phyloP scores from a whole-genome alignment of 1,140 invertebrate genomes.

The Drosophila nebulosa region DNA sequence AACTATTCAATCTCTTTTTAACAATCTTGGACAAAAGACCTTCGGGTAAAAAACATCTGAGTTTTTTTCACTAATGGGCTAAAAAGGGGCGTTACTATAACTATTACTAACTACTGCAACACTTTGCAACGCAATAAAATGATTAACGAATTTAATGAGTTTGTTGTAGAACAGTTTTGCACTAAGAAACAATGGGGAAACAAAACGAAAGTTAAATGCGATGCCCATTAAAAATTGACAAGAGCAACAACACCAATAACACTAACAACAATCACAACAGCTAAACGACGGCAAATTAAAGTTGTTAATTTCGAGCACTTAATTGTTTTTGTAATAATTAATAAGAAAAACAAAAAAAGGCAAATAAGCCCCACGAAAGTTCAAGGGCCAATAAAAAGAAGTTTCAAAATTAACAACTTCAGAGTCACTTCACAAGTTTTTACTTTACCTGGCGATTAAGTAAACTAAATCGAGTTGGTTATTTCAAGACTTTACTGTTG shows the following conservation, averaged over 20 bases:
- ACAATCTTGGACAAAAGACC: constrained; percentile 30
- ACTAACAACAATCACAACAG: constrained; percentile 26
- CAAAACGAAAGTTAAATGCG: constrained; percentile 26
- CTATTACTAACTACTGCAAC: constrained; percentile 27
- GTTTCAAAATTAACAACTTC: background rate
- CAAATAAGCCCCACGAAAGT: constrained; percentile 33
- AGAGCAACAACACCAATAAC: constrained; percentile 51
- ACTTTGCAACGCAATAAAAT: constrained; percentile 62
- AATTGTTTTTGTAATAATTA: constrained; percentile 76
- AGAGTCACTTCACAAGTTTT: background rate
- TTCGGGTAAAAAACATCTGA: constrained; percentile 62
- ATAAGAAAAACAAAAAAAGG: constrained; percentile 50
- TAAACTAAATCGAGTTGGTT: background rate
- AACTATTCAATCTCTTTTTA: background rate
- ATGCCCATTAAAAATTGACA: constrained; percentile 75
- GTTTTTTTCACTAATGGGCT: constrained; percentile 47
- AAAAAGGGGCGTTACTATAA: constrained; percentile 38
- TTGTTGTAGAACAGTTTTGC: constrained; percentile 72
- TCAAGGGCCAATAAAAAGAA: constrained; percentile 42
- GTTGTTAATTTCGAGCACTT: constrained; percentile 62
- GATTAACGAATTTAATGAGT: constrained; percentile 73
- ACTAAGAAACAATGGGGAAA: constrained; percentile 27
- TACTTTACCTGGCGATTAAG: background rate
- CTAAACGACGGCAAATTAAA: constrained; percentile 70
- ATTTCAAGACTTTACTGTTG: background rate